phyloP scores from a whole-genome alignment of 2,113 vertebrate genomes.

The Dipodomys spectabilis region DNA sequence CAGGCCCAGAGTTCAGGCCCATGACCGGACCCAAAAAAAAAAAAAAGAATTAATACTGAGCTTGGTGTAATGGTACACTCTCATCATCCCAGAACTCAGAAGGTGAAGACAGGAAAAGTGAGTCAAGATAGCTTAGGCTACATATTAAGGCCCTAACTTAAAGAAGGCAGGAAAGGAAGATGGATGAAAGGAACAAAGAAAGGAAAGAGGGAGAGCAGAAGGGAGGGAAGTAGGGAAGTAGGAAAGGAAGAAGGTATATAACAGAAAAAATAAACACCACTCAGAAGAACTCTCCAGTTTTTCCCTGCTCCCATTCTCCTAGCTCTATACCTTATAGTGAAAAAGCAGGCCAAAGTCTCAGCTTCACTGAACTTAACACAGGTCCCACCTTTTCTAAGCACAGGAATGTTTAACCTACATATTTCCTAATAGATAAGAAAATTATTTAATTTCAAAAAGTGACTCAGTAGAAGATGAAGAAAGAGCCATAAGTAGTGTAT shows the following conservation, averaged over 20 bases:
- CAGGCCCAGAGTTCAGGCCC: too few relatives aligned
- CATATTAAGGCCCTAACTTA: not conserved
- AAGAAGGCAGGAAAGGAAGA: not conserved
- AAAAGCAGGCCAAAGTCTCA: slow-evolving; percentile 1
- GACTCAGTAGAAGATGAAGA: not conserved
- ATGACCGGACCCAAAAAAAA: too few relatives aligned
- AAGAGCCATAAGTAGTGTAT: not conserved
- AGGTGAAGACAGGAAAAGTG: not conserved
- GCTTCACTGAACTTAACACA: not conserved
- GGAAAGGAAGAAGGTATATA: not conserved
- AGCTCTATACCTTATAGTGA: not conserved
- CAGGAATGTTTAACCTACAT: not conserved
- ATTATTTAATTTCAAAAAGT: slow-evolving; percentile 13
- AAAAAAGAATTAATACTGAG: not conserved
- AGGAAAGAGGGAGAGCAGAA: not conserved
- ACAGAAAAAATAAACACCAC: not conserved
- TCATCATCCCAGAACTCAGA: not conserved
- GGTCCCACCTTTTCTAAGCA: not conserved
- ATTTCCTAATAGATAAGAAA: slow-evolving; percentile 30
- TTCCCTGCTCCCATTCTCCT: not conserved
- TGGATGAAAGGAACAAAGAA: too few relatives aligned
- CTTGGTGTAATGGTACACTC: not conserved
- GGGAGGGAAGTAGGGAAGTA: not conserved
- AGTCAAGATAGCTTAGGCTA: not conserved
- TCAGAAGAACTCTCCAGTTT: not conserved